phyloP scores from a whole-genome alignment of 2,888 invertebrate species.

The Trachelus iudaicus region DNA sequence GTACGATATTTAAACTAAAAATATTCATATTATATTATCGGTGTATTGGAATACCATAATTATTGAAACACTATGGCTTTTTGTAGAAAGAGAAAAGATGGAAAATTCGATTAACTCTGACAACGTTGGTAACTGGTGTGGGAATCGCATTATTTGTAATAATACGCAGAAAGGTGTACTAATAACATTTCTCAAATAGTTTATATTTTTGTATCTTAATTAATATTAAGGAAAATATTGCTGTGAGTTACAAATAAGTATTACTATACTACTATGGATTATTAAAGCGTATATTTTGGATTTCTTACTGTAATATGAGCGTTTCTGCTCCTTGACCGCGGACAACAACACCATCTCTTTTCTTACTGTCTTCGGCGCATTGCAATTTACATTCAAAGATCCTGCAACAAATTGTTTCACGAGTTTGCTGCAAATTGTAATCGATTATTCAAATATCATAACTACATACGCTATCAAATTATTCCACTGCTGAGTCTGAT shows the following conservation, averaged over 20 bases:
- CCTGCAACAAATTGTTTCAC: constrained; percentile 58
- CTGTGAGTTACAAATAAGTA: neutral
- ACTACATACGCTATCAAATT: constrained; percentile 47
- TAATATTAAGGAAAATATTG: neutral
- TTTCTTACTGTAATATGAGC: constrained; percentile 66
- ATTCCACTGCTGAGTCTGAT: constrained; percentile 53
- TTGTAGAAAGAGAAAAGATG: neutral
- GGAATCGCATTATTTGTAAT: neutral
- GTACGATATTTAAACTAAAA: neutral
- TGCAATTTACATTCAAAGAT: constrained; percentile 71
- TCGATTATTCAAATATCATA: neutral
- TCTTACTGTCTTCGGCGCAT: constrained; percentile 68
- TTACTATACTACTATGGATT: neutral
- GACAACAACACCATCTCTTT: constrained; percentile 70
- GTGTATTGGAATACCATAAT: neutral
- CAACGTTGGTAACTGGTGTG: neutral
- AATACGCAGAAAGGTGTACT: neutral
- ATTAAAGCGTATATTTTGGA: neutral
- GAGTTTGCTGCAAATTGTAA: neutral
- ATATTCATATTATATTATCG: neutral
- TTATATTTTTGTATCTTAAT: neutral
- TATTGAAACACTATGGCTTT: neutral
- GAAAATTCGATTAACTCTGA: neutral
- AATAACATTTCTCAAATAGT: neutral
- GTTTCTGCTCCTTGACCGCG: constrained; percentile 74